Percentiles rank a stretch among this genome's conserved stretches.
Evolutionary conservation across 2,113 vertebrate species (phyloP).

Genomic region (Phrynocephalus versicolor): DNA sequence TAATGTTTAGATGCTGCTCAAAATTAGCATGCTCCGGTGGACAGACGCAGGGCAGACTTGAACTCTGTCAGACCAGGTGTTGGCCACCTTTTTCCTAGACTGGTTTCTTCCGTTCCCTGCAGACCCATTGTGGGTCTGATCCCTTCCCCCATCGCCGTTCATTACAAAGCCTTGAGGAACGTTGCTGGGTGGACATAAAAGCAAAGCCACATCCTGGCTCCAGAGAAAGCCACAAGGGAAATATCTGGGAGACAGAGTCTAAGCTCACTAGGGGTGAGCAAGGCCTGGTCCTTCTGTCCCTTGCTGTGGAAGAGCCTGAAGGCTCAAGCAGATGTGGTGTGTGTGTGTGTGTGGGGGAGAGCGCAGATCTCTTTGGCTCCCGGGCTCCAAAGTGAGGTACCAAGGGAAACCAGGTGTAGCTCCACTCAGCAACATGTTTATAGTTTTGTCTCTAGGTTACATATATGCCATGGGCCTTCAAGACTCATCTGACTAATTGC

Average conservation of each 20-base stretch:
- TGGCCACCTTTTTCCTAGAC: neutral
- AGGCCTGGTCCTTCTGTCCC: neutral
- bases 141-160: neutral
- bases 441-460: neutral
- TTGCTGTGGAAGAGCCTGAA: too few relatives aligned
- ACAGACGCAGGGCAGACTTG: neutral
- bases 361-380: neutral
- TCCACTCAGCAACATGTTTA: neutral
- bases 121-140: neutral
- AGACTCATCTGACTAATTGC: too few relatives aligned
- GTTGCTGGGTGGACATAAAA: constrained; percentile 25
- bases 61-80: neutral
- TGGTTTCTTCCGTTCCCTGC: neutral
- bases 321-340: too few relatives aligned
- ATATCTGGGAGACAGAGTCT: neutral
- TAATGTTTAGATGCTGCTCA: neutral
- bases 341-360: too few relatives aligned
- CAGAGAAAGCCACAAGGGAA: constrained; percentile 21
- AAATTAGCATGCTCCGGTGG: neutral
- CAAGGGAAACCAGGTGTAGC: neutral
- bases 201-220: constrained; percentile 39
- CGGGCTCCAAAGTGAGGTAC: neutral
- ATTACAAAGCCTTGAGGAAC: constrained; percentile 28
- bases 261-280: neutral
- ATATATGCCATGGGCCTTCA: too few relatives aligned